Base-by-base conservation (phyloP, 2,113 vertebrate species). In the Halcyon malimbica region DNA sequence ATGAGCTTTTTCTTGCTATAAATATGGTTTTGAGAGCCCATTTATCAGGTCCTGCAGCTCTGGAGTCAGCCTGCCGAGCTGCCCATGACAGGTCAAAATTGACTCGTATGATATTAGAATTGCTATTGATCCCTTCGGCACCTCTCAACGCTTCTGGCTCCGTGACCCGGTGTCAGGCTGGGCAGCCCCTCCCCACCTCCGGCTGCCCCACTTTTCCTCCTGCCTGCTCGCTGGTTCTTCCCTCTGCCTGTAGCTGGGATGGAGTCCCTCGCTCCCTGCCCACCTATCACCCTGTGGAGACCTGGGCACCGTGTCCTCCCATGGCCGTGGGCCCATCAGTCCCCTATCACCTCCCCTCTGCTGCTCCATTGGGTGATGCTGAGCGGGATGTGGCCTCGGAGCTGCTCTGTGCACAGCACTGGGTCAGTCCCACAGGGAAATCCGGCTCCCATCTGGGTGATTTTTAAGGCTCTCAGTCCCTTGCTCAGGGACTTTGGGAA, bases 31-130 rank as follows among this genome's bases (percentile, higher is more conserved):
- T 91, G 96, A 97, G 96, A 87, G 93, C 87, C 96, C 94, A 97
- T 97, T 95, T 96, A 91, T 97, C 97, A 97, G 97, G 86, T 91
- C 29, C 64, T 74, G 88, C 95, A 81, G 95, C 97, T 94, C 95
- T 25, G 48, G 91, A 97, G 96, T 92, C 96, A 97, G 92, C 89
- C 91, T 90, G 96, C 94, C 41, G 84, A 88, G 88, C 94, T 86
- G 93, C 93, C 94, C 92, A 33, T 97, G 97, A 94, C 96, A 97
- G 96, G 93, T 94, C 96, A 94, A 65, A 90, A 97, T 97, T 97
- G 97, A 97, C 97, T 97, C 59, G 57, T 97, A 95, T 97, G 96
- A 97, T 97, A 97, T 97, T 96, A 97, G 97, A 97, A 97, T 97
- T 95, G 93, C 91, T 97, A 97, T 97, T 63, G 97, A 97, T 97